Percentiles rank a stretch among this genome's conserved stretches.
Evolutionary conservation across 2,888 invertebrate genomes (phyloP).

Genomic region (Dryocosmus kuriphilus): DNA sequence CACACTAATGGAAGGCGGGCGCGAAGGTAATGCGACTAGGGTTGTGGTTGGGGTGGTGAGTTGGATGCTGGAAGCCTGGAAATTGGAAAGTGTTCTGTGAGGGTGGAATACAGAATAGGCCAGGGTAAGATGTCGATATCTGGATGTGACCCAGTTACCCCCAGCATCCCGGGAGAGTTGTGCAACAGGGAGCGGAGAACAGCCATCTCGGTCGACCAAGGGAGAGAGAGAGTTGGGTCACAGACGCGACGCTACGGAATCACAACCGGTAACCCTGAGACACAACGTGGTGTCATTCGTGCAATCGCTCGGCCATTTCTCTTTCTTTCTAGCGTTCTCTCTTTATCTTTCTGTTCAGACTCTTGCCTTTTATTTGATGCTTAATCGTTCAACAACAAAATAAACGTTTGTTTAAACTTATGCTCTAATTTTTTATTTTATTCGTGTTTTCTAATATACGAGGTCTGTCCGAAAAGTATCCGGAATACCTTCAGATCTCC

Average conservation of each 20-base stretch:
- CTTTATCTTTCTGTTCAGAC: neutral
- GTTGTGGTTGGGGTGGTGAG: neutral
- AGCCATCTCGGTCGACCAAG: conserved; percentile 51
- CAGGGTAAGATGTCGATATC: conserved; percentile 61
- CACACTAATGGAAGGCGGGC: neutral
- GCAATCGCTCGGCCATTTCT: conserved; percentile 28
- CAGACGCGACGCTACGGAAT: conserved; percentile 48
- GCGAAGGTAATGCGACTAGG: neutral
- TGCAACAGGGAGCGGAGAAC: conserved; percentile 47
- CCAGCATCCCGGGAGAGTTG: conserved; percentile 67
- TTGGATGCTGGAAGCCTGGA: conserved; percentile 8
- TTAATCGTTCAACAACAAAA: too few species aligned
- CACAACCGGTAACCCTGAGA: conserved; percentile 30
- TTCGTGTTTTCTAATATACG: too few species aligned
- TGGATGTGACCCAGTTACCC: conserved; percentile 67
- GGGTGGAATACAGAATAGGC: conserved; percentile 13
- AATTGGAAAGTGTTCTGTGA: neutral
- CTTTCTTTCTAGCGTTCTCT: neutral
- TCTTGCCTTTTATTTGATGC: conserved; percentile 36
- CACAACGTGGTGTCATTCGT: conserved; percentile 1
- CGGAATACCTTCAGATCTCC: too few species aligned
- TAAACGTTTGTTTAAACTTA: too few species aligned
- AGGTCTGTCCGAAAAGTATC: too few species aligned
- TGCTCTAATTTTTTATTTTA: too few species aligned
- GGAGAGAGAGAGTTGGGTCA: conserved; percentile 59